Base-by-base conservation (phyloP, 2,797 vertebrate genomes). In the Pristis pectinata region DNA sequence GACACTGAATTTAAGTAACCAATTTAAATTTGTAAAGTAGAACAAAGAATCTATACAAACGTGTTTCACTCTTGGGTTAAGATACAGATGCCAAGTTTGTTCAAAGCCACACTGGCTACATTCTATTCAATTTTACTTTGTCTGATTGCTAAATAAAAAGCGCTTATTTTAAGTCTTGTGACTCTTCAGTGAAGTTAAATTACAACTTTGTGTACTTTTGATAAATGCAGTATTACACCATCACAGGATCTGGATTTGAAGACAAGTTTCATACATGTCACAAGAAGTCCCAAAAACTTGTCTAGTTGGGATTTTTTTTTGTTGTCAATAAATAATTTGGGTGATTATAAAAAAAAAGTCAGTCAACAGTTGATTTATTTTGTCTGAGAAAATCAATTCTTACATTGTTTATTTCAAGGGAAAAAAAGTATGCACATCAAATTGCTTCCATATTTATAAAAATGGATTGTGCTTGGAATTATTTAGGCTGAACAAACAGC, bases 1-100 rank as follows among this genome's bases (percentile, higher is more conserved):
- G 27, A 76, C 92, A 94, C 30, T 56, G 13, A 94, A 76, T 94
- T 94, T 74, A 72, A 74, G 92, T 93, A 34, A 67, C 70, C 44
- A 53, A 53, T 49, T 93, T 93, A 53, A 94, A 70, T 94, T 76
- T 94, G 44, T 94, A 74, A 53, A 94, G 64, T 93, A 15, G 92
- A 76, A 94, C 92, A 94, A 94, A 76, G 92, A 22, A 53, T 44
- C 70, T 53, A 94, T 53, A 94, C 92, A 94, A n/a, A 94, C 11
- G 41, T 92, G 49, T 74, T 76, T 94, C 72, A 94, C 70, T 94
- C 41, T 76, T 19, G 44, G 27, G 30, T 94, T 94, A 92, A 53
- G 92, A 53, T 70, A 94, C 92, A 94, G 92, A 94, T 53, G 92
- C 92, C 92, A 44, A 94, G 70, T 94, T 76, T 53, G 70, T 94